These are phyloP conservation scores for Erpornis zantholeuca DNA, from an alignment of 2,113 vertebrate genomes.

Conservation along the genomic window DNA sequence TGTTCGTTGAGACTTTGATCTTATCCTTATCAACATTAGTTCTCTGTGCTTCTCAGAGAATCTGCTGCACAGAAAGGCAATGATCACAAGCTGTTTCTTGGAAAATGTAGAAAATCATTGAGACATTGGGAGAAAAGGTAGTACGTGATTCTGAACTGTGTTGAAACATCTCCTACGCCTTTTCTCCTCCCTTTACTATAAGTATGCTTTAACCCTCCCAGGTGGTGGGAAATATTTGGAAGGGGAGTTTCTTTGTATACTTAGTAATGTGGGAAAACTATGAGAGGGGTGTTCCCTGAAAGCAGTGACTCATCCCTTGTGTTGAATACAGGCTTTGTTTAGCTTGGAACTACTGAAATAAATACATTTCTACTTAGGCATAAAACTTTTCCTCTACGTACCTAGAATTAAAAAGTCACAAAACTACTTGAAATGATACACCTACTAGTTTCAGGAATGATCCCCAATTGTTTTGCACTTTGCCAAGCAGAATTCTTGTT, in stretches of 20 bases:
- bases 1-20: not conserved
- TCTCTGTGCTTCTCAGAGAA: not conserved
- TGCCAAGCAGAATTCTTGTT: not conserved
- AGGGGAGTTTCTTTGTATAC: constrained; percentile 19
- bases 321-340: not conserved
- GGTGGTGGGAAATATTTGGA: constrained; percentile 26
- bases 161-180: not conserved
- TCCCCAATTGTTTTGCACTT: not conserved
- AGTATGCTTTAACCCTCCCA: not conserved
- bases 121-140: not conserved
- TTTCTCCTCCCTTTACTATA: not conserved
- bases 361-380: not conserved
- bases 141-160: not conserved
- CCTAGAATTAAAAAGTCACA: not conserved
- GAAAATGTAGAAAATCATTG: not conserved
- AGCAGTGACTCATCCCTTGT: constrained; percentile 13
- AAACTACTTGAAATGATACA: not conserved
- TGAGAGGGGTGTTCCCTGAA: constrained; percentile 33
- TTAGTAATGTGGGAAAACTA: constrained; percentile 32
- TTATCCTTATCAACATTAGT: not conserved
- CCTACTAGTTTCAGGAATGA: not conserved
- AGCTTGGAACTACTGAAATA: not conserved
- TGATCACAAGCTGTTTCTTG: not conserved
- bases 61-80: not conserved
- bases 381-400: not conserved